A percentile compares a stretch with the other conserved stretches of the same genome.
Evolutionary conservation across 2,888 invertebrate genomes (phyloP).

Genomic region (Sinopyrophorus schimmeli): DNA sequence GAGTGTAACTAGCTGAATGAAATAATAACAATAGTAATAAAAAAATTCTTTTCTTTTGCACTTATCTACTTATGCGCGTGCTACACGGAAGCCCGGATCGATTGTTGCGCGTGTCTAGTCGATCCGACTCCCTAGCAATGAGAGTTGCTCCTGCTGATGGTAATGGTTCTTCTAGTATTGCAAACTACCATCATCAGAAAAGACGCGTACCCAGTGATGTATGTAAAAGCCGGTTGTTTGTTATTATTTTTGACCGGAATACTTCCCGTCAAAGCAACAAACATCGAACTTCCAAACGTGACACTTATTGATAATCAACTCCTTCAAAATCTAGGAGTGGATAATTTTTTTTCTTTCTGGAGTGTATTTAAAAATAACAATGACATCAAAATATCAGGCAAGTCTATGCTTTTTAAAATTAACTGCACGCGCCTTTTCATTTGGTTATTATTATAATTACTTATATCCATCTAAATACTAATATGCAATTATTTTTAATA

Average conservation of each 20-base stretch:
- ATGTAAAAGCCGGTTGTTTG: constrained; percentile 25
- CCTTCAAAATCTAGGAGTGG: constrained; percentile 56
- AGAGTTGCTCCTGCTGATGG: constrained; percentile 29
- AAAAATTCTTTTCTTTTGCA: constrained; percentile 29
- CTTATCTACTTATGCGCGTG: constrained; percentile 34
- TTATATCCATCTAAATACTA: no score
- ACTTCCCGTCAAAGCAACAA: constrained; percentile 31
- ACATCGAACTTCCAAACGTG: constrained; percentile 55
- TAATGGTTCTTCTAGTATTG: constrained; percentile 34
- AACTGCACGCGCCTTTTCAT: background rate
- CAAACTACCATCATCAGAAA: constrained; percentile 29
- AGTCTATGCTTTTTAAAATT: no score
- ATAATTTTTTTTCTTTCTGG: constrained; percentile 60
- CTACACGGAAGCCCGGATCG: constrained; percentile 37
- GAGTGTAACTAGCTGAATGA: constrained; percentile 30
- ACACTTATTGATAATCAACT: constrained; percentile 58
- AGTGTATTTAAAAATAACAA: constrained; percentile 59
- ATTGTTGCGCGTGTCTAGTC: constrained; percentile 39
- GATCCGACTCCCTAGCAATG: constrained; percentile 36
- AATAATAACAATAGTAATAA: constrained; percentile 30
- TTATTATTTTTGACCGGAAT: constrained; percentile 29
- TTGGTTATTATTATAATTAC: background rate
- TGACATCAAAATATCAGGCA: constrained; percentile 55
- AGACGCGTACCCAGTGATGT: constrained; percentile 33
- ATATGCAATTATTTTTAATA: no score